These are phyloP conservation scores for Heterocephalus glaber DNA, from an alignment of 2,113 vertebrate species.

Conservation along the genomic window DNA sequence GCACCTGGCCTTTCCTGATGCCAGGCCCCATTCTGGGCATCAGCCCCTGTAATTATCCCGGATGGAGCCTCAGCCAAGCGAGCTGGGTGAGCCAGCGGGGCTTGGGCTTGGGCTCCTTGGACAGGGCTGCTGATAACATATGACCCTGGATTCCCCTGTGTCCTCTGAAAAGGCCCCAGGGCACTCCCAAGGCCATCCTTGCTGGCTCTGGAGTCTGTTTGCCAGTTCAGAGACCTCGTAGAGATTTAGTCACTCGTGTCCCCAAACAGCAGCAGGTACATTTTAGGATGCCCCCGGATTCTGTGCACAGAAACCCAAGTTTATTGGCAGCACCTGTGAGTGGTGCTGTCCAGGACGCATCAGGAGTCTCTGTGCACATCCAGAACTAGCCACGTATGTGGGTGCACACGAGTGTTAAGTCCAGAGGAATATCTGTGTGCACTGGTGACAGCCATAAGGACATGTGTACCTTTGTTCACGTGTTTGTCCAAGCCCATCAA, in stretches of 20 bases:
- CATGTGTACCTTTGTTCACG: not conserved
- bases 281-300: no score
- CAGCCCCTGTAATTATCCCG: not conserved
- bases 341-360: not conserved
- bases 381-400: not conserved
- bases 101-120: not conserved
- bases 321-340: not conserved
- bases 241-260: not conserved
- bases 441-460: not conserved
- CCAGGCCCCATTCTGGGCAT: not conserved
- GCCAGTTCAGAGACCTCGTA: not conserved
- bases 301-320: not conserved
- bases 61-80: not conserved
- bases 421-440: not conserved
- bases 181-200: not conserved
- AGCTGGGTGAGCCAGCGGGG: not conserved
- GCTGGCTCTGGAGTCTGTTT: not conserved
- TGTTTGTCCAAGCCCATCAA: not conserved
- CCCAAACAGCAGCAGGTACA: not conserved
- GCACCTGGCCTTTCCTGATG: not conserved
- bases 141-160: not conserved
- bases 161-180: not conserved
- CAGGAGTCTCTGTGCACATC: not conserved
- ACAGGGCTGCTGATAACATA: not conserved
- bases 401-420: not conserved